Evolutionary conservation across 2,888 invertebrate species (phyloP).

Genomic region (Sarcophaga rosellei): DNA sequence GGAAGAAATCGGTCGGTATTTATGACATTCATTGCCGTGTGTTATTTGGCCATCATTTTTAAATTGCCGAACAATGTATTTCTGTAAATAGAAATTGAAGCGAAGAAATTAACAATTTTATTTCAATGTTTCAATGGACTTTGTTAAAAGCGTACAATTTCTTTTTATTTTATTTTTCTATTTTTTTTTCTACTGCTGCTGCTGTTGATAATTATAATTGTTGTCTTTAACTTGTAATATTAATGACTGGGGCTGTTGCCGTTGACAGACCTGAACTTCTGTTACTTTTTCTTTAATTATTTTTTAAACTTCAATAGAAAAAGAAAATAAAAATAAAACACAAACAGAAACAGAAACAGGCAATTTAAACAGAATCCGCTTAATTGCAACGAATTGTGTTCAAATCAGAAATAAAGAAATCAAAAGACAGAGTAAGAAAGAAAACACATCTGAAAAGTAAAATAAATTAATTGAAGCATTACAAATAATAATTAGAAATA

Average conservation of each 20-base stretch:
- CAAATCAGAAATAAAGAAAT: neutral
- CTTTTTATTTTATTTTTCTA: neutral
- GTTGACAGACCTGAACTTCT: slow-evolving; percentile 15
- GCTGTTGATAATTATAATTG: neutral
- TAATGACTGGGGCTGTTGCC: neutral
- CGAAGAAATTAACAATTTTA: neutral
- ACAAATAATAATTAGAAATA: slow-evolving; percentile 28
- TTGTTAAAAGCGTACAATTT: neutral
- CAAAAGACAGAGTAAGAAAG: neutral
- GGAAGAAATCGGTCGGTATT: neutral
- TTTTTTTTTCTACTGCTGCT: neutral
- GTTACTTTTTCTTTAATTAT: neutral
- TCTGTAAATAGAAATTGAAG: neutral
- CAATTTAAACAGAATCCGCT: slow-evolving; percentile 27
- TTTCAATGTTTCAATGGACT: neutral
- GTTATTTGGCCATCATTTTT: neutral
- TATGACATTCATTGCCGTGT: neutral
- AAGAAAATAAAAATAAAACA: too few species aligned
- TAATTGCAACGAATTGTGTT: slow-evolving; percentile 33
- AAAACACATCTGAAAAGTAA: neutral
- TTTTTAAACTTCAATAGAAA: neutral
- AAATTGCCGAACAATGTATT: neutral
- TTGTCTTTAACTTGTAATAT: neutral
- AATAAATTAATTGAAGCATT: slow-evolving; percentile 36
- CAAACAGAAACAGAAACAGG: too few species aligned